Evolutionary conservation across 2,113 vertebrate genomes (phyloP).

Genomic region (Manacus vitellinus): DNA sequence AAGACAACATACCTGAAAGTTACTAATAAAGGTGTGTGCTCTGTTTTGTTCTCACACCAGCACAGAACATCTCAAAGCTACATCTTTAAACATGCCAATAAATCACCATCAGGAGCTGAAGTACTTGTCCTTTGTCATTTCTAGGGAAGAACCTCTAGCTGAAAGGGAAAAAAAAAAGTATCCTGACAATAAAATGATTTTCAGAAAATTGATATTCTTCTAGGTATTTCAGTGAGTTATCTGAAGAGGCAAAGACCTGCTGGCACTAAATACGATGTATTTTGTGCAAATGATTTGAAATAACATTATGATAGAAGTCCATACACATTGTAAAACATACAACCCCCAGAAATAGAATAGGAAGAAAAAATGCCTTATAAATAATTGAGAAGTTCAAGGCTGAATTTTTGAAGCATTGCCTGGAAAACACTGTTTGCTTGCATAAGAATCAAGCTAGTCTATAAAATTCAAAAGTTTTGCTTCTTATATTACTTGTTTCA

Average conservation of each 20-base stretch:
- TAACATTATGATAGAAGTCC: background rate
- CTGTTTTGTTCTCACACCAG: background rate
- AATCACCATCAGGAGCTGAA: background rate
- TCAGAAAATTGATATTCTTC: background rate
- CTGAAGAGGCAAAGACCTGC: background rate
- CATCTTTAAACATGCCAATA: background rate
- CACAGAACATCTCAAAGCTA: background rate
- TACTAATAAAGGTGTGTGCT: background rate
- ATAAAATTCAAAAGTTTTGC: slow-evolving; percentile 18
- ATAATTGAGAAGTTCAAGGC: background rate
- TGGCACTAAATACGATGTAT: background rate
- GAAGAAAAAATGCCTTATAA: background rate
- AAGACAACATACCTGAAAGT: background rate
- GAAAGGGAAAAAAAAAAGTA: background rate
- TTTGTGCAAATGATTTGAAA: background rate
- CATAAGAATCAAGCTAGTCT: background rate
- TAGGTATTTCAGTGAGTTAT: background rate
- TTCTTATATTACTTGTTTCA: slow-evolving; percentile 50
- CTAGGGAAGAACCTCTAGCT: background rate
- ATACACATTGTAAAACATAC: rapidly evolving
- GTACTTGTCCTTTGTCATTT: background rate
- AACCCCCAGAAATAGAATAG: background rate
- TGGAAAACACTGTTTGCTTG: slow-evolving; percentile 10
- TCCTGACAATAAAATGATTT: background rate
- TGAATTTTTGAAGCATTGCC: background rate